Base-by-base conservation (phyloP, 2,113 vertebrate genomes). In the Chelonoidis abingdonii region DNA sequence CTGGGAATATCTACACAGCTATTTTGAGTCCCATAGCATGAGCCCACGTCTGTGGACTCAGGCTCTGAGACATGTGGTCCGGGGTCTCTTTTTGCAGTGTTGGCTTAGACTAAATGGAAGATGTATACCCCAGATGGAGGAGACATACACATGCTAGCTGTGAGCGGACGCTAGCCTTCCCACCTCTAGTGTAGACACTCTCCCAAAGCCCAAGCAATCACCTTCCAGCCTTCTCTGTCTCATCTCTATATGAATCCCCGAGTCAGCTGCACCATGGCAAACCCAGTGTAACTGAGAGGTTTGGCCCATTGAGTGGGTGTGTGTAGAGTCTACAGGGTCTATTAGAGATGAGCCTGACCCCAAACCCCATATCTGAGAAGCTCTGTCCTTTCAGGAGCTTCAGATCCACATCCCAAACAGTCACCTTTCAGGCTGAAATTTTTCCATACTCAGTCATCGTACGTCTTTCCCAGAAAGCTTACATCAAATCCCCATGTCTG, bases 341-440 rank as follows among this genome's bases (percentile, higher is more conserved):
- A 10, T 47, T 12, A 78, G 24, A 24, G 10, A 27, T 25, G 41
- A 44, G 6, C 41, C 41, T 76, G 75, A 47, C 41, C 24, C n/a
- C 25, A 22, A 2, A 21, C 27, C 35, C 41, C 69, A 29, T 24
- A 80, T 5, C 17, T 80, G 52, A 62, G 38, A 17, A 52, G 10
- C 69, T 80, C 54, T 57, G 84, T 17, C 0, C 84, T 80, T 86
- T 35, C 8, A 21, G 65, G 31, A 0, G 2, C 6, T 80, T 80
- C 14, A 57, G 62, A 2, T 27, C 24, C 0, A 1, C 1, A 49
- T 86, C 27, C n/a, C 2, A 17, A 0, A 0, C 10, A 53, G 12
- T 21, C 47, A 16, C 1, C 10, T 38, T 57, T 91, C 35, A 1
- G 2, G 10, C 4, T 87, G 25, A 47, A 38, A n/a, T 44, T 38